Conservation (phyloP, 2,888 invertebrate genomes). For the Mythimna albipuncta region DNA sequence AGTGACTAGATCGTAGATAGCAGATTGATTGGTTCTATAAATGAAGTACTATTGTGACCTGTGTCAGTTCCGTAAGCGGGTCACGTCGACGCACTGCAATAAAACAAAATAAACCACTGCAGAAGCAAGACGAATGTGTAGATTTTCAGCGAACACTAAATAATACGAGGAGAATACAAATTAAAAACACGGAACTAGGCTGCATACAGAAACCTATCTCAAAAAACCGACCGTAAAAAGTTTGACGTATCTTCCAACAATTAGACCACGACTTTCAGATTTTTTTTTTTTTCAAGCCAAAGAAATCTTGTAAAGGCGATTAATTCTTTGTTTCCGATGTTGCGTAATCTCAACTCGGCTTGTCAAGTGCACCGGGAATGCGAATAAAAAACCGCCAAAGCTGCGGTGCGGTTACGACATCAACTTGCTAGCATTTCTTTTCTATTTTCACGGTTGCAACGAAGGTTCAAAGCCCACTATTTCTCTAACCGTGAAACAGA, state of each 20-base stretch:
- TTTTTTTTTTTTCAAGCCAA: slow-evolving; percentile 1
- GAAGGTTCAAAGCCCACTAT: slow-evolving; percentile 60
- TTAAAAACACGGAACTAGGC: slow-evolving; percentile 69
- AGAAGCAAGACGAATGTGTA: slow-evolving; percentile 72
- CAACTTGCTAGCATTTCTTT: slow-evolving; percentile 52
- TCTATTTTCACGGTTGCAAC: slow-evolving; percentile 64
- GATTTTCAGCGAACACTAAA: slow-evolving; percentile 72
- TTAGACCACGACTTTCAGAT: slow-evolving; percentile 18
- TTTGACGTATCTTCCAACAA: slow-evolving; percentile 25
- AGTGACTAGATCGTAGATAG: slow-evolving; percentile 87
- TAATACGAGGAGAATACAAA: slow-evolving; percentile 76
- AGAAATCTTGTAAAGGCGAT: slow-evolving; percentile 17
- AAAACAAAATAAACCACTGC: slow-evolving; percentile 80
- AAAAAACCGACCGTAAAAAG: slow-evolving; percentile 17
- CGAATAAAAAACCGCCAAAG: slow-evolving; percentile 72
- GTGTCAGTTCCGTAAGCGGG: slow-evolving; percentile 79
- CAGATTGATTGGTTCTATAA: slow-evolving; percentile 89
- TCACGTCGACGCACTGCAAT: slow-evolving; percentile 82
- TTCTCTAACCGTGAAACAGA: slow-evolving; percentile 49
- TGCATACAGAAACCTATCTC: slow-evolving; percentile 31
- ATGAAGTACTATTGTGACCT: slow-evolving; percentile 85
- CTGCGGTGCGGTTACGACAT: slow-evolving; percentile 61
- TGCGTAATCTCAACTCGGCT: slow-evolving; percentile 61
- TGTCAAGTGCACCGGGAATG: slow-evolving; percentile 69
- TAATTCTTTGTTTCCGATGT: slow-evolving; percentile 49